Evolutionary conservation across 1,140 invertebrate genomes (phyloP).

Genomic region (Cheumatopsyche charites): DNA sequence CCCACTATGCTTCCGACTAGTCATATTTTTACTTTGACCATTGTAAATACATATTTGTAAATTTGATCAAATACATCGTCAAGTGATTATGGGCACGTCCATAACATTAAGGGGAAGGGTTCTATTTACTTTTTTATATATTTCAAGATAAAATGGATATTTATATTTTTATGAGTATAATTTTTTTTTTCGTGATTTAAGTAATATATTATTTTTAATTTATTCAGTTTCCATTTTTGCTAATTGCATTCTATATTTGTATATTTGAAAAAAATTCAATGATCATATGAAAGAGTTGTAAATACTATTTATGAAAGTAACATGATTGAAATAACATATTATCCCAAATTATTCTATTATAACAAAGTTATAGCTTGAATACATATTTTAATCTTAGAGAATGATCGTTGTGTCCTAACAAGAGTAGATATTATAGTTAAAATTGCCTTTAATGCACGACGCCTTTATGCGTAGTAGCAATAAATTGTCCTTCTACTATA

Average conservation of each 20-base stretch:
- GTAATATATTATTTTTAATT: too few relatives aligned
- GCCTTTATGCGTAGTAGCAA: neutral
- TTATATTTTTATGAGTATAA: too few relatives aligned
- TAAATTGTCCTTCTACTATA: conserved; percentile 4
- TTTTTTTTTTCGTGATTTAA: too few relatives aligned
- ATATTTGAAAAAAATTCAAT: too few relatives aligned
- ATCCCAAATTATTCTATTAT: neutral
- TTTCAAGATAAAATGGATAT: too few relatives aligned
- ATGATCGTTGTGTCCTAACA: conserved; percentile 11
- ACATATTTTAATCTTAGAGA: neutral
- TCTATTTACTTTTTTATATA: conserved; percentile 8
- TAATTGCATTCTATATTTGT: too few relatives aligned
- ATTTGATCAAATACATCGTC: conserved; percentile 30
- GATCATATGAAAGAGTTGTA: neutral
- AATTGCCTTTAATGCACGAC: conserved; percentile 20
- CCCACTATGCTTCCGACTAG: conserved; percentile 6
- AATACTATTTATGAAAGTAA: neutral
- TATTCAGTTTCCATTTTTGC: too few relatives aligned
- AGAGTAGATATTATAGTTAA: conserved; percentile 19
- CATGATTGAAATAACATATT: neutral
- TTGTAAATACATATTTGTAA: conserved; percentile 36
- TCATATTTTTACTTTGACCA: conserved; percentile 29
- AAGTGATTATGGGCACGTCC: conserved; percentile 33
- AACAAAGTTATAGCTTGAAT: neutral
- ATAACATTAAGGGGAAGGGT: conserved; percentile 11